Evolutionary conservation across 2,113 vertebrate genomes (phyloP), one percentile per base, ranked within the genome.

Genomic region (Alouatta palliata): DNA sequence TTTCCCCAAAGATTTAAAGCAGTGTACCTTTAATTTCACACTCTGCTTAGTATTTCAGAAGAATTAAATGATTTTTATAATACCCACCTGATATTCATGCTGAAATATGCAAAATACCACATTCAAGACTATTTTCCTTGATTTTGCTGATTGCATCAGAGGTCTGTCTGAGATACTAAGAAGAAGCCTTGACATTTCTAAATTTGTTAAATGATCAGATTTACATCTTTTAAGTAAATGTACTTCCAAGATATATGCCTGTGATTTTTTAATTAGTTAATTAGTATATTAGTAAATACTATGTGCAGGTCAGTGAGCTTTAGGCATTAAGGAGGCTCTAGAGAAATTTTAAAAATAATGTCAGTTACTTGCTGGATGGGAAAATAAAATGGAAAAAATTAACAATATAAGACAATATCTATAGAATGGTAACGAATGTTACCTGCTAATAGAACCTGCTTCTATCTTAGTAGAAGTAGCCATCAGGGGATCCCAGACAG

Each of bases 161-260:
- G 27, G 45, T 90, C 52, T 97, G 1, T 52, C 87, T 70, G 19
- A 87, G n/a, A 56, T 81, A 49, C 68, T 32, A 58, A 61, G n/a
- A 90, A 84, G 56, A 94, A 73, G 23, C 68, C 79, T 96, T 88
- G 71, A 82, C 87, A 77, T 88, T 21, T 86, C 43, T 54, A 58
- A 84, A 2, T 96, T 94, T 96, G n/a, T 91, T 95, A 86, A 30
- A 49, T 4, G 76, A 43, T 91, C 25, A 32, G 37, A 84, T 90
- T 73, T 91, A 27, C 47, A 80, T 90, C 87, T 94, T 87, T 87
- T 92, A 84, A 87, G 20, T 88, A 87, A 93, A 32, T 58, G 23
- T 0, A 68, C n/a, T 91, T 95, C 64, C 40, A 56, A 83, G 61
- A n/a, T 81, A n/a, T 64, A 43, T 90, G 77, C 45, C 25, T 93